phyloP scores from a whole-genome alignment of 92 coral and sea anemone genomes.

The Zoanthus sansibaricus region DNA sequence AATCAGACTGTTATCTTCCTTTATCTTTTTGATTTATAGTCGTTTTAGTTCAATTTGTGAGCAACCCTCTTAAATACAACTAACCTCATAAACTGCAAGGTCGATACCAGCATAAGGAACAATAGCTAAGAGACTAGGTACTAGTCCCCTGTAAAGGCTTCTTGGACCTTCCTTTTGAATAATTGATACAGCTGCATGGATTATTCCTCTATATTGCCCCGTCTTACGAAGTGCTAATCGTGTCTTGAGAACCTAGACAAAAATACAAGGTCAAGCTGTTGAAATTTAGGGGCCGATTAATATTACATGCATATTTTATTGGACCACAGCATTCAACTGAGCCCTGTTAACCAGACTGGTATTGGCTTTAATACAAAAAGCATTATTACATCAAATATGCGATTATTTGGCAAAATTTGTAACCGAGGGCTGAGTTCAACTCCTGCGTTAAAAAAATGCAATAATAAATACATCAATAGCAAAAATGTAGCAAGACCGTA shows the following conservation, averaged over 20 bases:
- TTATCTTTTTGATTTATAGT: no score
- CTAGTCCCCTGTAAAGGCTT: conserved; percentile 92
- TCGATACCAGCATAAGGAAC: conserved; percentile 99
- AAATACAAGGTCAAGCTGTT: not conserved
- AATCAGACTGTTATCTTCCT: no score
- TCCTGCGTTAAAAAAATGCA: no score
- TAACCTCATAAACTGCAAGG: conserved; percentile 95
- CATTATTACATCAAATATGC: no score
- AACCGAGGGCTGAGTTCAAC: no score
- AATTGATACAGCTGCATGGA: conserved; percentile 83
- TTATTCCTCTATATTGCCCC: conserved; percentile 90
- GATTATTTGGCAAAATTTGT: no score
- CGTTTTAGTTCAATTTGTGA: no score
- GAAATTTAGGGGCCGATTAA: not conserved
- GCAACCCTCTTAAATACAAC: not conserved
- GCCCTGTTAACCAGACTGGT: not conserved
- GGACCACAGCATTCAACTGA: not conserved
- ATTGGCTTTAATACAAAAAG: no score
- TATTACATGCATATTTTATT: not conserved
- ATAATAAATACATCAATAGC: no score
- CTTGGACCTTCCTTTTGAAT: conserved; percentile 84
- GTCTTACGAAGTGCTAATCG: conserved; percentile 94
- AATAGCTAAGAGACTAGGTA: conserved; percentile 92
- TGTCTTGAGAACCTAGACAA: conserved; percentile 86
- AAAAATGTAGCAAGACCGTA: no score